Conservation (phyloP, 2,797 vertebrate genomes). For the Orestias chungarensis region DNA sequence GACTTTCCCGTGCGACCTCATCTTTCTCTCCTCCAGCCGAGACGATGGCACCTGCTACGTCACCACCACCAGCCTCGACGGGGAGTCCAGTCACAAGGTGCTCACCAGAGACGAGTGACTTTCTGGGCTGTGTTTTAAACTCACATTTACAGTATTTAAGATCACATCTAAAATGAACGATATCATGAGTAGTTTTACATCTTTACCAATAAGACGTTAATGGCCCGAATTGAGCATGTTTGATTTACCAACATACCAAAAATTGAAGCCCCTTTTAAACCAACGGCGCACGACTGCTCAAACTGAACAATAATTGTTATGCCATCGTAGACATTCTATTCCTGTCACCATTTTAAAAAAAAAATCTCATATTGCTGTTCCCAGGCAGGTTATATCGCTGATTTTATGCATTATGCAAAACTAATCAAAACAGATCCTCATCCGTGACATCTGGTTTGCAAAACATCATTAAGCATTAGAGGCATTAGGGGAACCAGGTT, state of each 20-base stretch:
- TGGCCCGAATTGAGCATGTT: background rate
- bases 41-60: conserved; percentile 96
- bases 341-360: background rate
- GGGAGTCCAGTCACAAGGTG: conserved; percentile 98
- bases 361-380: background rate
- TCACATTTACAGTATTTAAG: background rate
- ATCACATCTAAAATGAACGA: background rate
- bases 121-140: background rate
- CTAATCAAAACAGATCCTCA: background rate
- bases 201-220: background rate
- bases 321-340: conserved; percentile 13
- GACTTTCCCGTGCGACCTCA: conserved; percentile 96
- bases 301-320: conserved; percentile 6
- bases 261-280: background rate
- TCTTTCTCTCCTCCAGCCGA: conserved; percentile 93
- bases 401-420: background rate
- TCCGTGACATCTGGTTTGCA: background rate
- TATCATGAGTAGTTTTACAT: background rate
- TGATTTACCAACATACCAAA: background rate
- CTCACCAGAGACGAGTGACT: background rate
- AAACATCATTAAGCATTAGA: conserved; percentile 1
- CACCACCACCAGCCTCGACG: conserved; percentile 95
- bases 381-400: conserved; percentile 4
- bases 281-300: background rate
- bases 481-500: background rate